Base-by-base conservation (phyloP, 2,113 vertebrate species). In the Rhabdomys dilectus region DNA sequence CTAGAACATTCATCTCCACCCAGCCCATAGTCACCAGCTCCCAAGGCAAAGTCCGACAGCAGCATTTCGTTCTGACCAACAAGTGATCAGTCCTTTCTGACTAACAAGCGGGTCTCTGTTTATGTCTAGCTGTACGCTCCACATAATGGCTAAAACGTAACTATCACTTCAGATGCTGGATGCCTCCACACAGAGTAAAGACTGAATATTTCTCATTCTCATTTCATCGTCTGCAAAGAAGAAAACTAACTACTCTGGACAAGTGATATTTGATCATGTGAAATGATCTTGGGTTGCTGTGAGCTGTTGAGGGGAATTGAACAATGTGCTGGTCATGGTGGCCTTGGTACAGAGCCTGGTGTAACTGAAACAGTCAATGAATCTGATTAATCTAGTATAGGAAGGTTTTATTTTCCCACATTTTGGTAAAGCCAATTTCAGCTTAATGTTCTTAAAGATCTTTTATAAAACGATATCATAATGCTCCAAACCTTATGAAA, bases 211-310 rank as follows among this genome's bases (percentile, higher is more conserved):
- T 82, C 48, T 42, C 72, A 36, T 92, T 82, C 48, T 42, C 72
- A 36, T 66, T 24, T 24, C 78, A 31, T 53, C 84, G 22, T 91
- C 31, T 93, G 88, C 58, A 93, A 96, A 88, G 75, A 68, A 88
- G 78, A 96, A 90, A 90, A 70, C 16, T 73, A 92, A 85, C 77
- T 90, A 24, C 60, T 68, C 21, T n/a, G 78, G 58, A 85, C 53
- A 19, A n/a, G 42, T 29, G 89, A 36, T 72, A 56, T 84, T 81
- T 70, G 56, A 19, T 13, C 2, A 16, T 73, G 75, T 42, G 29
- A 45, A 34, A 6, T 26, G 45, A 7, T 77, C 12, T 36, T 31
- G 29, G 72, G 39, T 84, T 84, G 45, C 42, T 75, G 29, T 96
- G 88, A 82, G 45, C 78, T 26, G 12, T 26, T 26, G 12, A 34